These are phyloP conservation scores for Umimayanthus kanabou DNA, from an alignment of 92 coral and sea anemone genomes.

Conservation along the genomic window DNA sequence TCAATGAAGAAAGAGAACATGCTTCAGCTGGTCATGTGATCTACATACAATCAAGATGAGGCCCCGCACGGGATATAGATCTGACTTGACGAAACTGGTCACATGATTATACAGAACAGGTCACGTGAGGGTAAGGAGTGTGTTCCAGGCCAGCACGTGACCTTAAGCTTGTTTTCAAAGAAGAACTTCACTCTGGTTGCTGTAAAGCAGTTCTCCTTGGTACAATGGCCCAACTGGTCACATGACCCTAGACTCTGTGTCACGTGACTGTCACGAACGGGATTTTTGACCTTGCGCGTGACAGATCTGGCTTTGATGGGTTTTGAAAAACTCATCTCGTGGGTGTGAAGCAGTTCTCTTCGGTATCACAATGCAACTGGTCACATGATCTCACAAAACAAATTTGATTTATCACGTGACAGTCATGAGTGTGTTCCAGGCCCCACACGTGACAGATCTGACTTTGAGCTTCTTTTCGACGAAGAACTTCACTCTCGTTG, in stretches of 20 bases:
- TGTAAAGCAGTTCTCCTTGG: no score
- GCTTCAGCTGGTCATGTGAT: no score
- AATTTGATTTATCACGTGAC: slow-evolving; percentile 23
- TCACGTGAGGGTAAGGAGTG: no score
- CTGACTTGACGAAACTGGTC: no score
- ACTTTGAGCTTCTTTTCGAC: slow-evolving; percentile 29
- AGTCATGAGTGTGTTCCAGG: slow-evolving; percentile 38
- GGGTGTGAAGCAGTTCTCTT: slow-evolving; percentile 43
- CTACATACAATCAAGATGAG: no score
- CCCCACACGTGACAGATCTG: slow-evolving; percentile 21
- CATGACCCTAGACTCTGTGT: background rate
- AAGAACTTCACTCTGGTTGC: background rate
- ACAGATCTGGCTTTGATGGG: background rate
- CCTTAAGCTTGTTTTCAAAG: no score
- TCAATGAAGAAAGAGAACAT: no score
- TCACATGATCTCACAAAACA: background rate
- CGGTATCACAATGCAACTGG: slow-evolving; percentile 8
- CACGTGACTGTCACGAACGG: background rate
- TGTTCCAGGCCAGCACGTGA: no score
- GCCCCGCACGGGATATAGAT: no score
- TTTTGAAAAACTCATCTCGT: slow-evolving; percentile 33
- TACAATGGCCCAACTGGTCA: no score
- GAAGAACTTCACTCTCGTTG: slow-evolving; percentile 56
- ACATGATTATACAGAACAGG: no score
- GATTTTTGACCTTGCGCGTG: background rate